Conservation (phyloP, 2,888 invertebrate genomes). For the Pachycephus smyrnensis region DNA sequence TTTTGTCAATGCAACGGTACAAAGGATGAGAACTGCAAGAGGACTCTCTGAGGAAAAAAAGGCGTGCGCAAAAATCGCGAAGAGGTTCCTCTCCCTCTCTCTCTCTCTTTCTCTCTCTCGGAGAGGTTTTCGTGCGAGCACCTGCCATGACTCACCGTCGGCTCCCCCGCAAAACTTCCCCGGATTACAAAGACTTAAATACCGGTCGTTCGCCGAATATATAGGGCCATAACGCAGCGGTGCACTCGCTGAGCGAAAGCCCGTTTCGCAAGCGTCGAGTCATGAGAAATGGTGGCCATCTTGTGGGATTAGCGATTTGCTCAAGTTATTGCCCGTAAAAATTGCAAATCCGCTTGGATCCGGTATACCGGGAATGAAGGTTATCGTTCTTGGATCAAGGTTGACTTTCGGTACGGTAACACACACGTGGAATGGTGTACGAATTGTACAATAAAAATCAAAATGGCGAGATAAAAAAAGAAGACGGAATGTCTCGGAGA, state of each 20-base stretch:
- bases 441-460: neutral
- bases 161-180: conserved; percentile 62
- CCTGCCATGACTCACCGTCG: conserved; percentile 63
- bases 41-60: conserved; percentile 28
- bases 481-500: neutral
- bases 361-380: neutral
- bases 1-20: conserved; percentile 2
- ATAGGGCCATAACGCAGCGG: conserved; percentile 44
- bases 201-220: conserved; percentile 55
- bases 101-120: conserved; percentile 33
- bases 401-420: conserved; percentile 2
- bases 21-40: conserved; percentile 20
- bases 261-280: conserved; percentile 27
- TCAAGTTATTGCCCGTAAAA: conserved; percentile 49
- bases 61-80: conserved; percentile 13
- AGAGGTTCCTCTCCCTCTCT: conserved; percentile 21
- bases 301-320: conserved; percentile 49
- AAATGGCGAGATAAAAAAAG: neutral
- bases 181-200: conserved; percentile 64
- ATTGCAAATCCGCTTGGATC: conserved; percentile 37
- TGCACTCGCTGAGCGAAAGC: conserved; percentile 25
- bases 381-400: conserved; percentile 17
- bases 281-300: conserved; percentile 40
- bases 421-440: neutral
- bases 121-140: conserved; percentile 42